A percentile compares a stretch with the other conserved stretches of the same genome.
These are phyloP conservation scores for Entomobrya multifasciata DNA, from an alignment of 2,888 invertebrate genomes.

Conservation along the genomic window DNA sequence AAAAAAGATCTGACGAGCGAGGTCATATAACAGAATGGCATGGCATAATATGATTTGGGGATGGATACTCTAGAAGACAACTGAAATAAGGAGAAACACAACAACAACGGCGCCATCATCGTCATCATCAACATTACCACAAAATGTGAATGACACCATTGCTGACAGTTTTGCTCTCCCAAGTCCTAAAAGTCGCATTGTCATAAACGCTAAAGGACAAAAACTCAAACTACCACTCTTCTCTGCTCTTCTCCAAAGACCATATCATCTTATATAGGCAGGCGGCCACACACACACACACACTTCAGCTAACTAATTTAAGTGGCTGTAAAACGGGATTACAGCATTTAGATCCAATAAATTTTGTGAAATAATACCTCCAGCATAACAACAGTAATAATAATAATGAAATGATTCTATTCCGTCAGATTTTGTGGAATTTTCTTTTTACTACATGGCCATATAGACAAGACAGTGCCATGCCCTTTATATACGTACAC, in stretches of 20 bases:
- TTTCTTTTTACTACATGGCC: background rate
- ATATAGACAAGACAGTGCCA: background rate
- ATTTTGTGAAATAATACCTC: conserved; percentile 70
- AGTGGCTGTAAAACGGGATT: conserved; percentile 74
- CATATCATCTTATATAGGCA: too few species aligned
- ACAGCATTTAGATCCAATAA: conserved; percentile 73
- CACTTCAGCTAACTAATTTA: conserved; percentile 68
- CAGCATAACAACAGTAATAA: conserved; percentile 65
- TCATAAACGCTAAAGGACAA: conserved; percentile 41
- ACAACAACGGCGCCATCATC: conserved; percentile 28
- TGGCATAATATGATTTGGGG: too few species aligned
- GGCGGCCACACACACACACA: background rate
- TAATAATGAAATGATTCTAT: conserved; percentile 73
- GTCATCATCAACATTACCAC: conserved; percentile 17
- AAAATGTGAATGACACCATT: conserved; percentile 65
- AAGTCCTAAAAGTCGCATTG: conserved; percentile 27
- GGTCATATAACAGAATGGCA: too few species aligned
- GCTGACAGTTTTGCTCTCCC: conserved; percentile 65
- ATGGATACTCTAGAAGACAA: too few species aligned
- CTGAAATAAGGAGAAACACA: background rate
- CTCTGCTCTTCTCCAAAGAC: too few species aligned
- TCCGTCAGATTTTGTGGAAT: conserved; percentile 71
- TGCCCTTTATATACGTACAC: background rate
- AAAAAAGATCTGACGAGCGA: too few species aligned
- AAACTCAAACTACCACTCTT: background rate